Base-by-base conservation (phyloP, 2,113 vertebrate genomes). In the Neodon shergylaensis region DNA sequence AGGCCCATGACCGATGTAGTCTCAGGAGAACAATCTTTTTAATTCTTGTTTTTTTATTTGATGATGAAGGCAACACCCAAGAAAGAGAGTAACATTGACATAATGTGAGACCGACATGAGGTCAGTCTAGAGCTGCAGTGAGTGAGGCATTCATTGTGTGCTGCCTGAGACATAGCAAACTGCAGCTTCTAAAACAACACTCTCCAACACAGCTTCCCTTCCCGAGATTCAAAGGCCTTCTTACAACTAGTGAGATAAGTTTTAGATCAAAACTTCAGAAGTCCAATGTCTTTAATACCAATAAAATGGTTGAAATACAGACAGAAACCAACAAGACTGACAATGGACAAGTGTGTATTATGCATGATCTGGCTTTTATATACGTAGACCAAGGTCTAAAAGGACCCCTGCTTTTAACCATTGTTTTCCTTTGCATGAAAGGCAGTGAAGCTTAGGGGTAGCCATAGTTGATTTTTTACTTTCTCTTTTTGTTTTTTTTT, bases 1-100 rank as follows among this genome's bases (percentile, higher is more conserved):
- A 13, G 21, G 16, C 5, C 33, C 52, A n/a, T n/a, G 33, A n/a
- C 49, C 22, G 36, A n/a, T 36, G 19, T 58, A n/a, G 33, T 81
- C 78, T 81, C 17, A 54, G 49, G 17, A 81, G 22, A 44, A 2
- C 13, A 49, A n/a, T 90, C 7, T 79, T 92, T 65, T 47, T 31
- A 33, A 78, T 85, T 52, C 28, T 61, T 85, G 66, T 92, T 79
- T 74, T 39, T 22, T 44, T 49, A 10, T 7, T 4, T 13, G 49
- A 82, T 39, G 92, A 21, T 85, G 70, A 91, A 93, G 42, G 68
- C n/a, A 68, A 70, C 68, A 77, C 85, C 36, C 28, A 79, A 92
- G 61, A 95, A 61, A 76, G 6, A 84, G 26, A 88, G 78, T 47
- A 93, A 63, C 61, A 81, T 52, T 88, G 68, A 39, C 68, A 76